Evolutionary conservation across 2,888 invertebrate genomes (phyloP).

Genomic region (Macrosoma leucophasiata): DNA sequence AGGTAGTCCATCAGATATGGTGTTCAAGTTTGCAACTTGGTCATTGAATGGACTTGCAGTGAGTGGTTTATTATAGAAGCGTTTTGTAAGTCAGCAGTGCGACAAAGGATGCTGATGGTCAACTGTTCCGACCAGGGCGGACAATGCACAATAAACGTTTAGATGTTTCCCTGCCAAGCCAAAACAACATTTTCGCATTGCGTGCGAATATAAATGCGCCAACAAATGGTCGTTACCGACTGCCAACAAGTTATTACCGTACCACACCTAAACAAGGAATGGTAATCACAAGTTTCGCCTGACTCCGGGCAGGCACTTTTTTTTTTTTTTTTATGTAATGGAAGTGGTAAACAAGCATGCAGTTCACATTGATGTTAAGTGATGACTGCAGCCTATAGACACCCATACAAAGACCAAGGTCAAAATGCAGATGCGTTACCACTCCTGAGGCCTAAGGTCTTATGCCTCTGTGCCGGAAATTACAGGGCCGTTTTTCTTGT

Average conservation of each 20-base stretch:
- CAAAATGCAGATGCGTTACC: too few relatives aligned
- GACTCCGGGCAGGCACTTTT: constrained; percentile 29
- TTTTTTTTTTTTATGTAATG: too few relatives aligned
- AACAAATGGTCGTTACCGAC: constrained; percentile 57
- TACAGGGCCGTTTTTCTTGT: too few relatives aligned
- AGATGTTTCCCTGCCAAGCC: constrained; percentile 43
- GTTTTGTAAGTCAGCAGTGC: constrained; percentile 40
- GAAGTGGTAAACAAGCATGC: too few relatives aligned
- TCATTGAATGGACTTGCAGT: constrained; percentile 22
- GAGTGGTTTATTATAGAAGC: constrained; percentile 35
- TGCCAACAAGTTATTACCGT: constrained; percentile 39
- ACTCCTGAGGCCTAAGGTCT: too few relatives aligned
- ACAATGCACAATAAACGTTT: constrained; percentile 66
- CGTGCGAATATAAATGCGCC: constrained; percentile 39
- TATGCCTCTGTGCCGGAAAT: too few relatives aligned
- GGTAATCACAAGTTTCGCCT: constrained; percentile 35
- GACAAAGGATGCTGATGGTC: constrained; percentile 47
- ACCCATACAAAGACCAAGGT: too few relatives aligned
- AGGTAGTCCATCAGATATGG: constrained; percentile 2
- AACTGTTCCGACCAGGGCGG: constrained; percentile 33
- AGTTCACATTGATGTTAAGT: too few relatives aligned
- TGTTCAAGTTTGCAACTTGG: constrained; percentile 4
- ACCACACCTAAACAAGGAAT: constrained; percentile 27
- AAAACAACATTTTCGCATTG: constrained; percentile 51
- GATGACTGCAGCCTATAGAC: too few relatives aligned